Evolutionary conservation across 23 tunicate species (phyloP).

Genomic region (Trididemnum nubilum): DNA sequence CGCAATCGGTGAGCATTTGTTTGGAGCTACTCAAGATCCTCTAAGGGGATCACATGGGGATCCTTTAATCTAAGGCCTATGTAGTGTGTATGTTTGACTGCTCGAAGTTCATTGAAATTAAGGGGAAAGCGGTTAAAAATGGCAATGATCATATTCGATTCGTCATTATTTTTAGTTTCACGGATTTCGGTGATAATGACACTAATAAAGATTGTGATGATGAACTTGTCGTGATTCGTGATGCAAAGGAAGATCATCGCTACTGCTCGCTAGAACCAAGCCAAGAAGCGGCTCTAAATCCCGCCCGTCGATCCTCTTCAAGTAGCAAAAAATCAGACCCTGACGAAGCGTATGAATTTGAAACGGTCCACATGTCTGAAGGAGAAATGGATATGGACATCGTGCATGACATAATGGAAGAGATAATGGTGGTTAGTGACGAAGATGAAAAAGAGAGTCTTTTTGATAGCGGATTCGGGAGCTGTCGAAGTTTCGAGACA

Average conservation of each 20-base stretch:
- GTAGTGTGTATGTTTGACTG: too few species aligned
- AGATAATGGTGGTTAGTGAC: conserved; percentile 28
- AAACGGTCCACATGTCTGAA: conserved; percentile 43
- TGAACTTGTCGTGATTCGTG: conserved; percentile 56
- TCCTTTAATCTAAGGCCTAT: too few species aligned
- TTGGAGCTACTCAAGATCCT: too few species aligned
- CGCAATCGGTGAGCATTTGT: too few species aligned
- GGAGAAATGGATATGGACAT: conserved; percentile 44
- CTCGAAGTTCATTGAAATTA: too few species aligned
- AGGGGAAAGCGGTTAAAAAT: too few species aligned
- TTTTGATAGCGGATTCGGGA: conserved; percentile 83
- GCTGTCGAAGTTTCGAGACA: conserved; percentile 38
- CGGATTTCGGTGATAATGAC: too few species aligned
- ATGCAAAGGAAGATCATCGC: conserved; percentile 59
- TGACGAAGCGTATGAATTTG: conserved; percentile 93
- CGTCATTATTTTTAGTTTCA: too few species aligned
- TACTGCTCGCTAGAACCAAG: conserved; percentile 40
- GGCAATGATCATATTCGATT: too few species aligned
- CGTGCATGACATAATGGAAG: conserved; percentile 36
- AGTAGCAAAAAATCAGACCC: conserved; percentile 81
- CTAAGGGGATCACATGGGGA: too few species aligned
- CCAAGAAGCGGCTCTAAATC: not conserved
- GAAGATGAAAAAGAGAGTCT: conserved; percentile 26
- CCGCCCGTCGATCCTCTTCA: conserved; percentile 48
- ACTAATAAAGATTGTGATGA: not conserved